A percentile compares a stretch with the other conserved stretches of the same genome.
These are phyloP conservation scores for Eupleurogrammus muticus DNA, from an alignment of 2,797 vertebrate species.

Conservation along the genomic window DNA sequence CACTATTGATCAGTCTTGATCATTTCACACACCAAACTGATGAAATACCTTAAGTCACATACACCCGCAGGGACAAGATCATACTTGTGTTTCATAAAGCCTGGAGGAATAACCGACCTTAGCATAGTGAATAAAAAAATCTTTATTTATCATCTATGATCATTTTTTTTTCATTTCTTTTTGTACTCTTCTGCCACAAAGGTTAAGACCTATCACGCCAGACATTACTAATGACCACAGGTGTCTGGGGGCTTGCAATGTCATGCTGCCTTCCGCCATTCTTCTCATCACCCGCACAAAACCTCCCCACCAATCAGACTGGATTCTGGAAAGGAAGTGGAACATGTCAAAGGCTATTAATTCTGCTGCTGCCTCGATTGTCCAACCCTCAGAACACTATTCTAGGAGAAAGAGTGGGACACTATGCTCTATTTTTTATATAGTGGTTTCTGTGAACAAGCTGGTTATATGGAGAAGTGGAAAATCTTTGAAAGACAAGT, in stretches of 20 bases:
- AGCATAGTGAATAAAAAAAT: constrained; percentile 7
- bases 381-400: constrained; percentile 74
- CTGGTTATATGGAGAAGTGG: constrained; percentile 64
- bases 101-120: constrained; percentile 39
- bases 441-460: constrained; percentile 37
- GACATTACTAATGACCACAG: constrained; percentile 74
- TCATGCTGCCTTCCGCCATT: constrained; percentile 71
- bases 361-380: constrained; percentile 68
- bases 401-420: constrained; percentile 59
- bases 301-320: constrained; percentile 70
- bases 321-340: constrained; percentile 75
- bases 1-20: constrained; percentile 58
- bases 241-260: constrained; percentile 69
- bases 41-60: constrained; percentile 40
- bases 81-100: constrained; percentile 24
- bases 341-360: constrained; percentile 80
- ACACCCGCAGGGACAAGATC: constrained; percentile 38
- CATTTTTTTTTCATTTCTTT: constrained; percentile 22
- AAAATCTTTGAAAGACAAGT: constrained; percentile 72
- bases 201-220: constrained; percentile 52
- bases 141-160: constrained; percentile 26
- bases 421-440: constrained; percentile 49
- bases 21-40: constrained; percentile 38
- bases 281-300: constrained; percentile 78
- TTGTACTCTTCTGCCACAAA: constrained; percentile 46